These are phyloP conservation scores for Acanthis flammea DNA, from an alignment of 2,797 vertebrate species.

Conservation along the genomic window DNA sequence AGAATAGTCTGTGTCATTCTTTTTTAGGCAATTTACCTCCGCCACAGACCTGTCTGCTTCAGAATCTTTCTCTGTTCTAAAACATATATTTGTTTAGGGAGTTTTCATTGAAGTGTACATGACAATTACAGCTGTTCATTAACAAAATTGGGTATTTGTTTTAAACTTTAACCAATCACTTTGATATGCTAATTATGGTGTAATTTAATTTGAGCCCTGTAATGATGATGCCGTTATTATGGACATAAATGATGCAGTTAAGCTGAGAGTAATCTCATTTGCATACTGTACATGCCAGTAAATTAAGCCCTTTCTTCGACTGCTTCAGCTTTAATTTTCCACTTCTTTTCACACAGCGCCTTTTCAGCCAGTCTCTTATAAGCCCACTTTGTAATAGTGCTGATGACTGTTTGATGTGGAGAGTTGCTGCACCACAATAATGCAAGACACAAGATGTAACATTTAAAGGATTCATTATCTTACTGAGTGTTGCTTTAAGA, in stretches of 20 bases:
- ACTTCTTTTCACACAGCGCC: conserved; percentile 95
- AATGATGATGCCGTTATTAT: conserved; percentile 99
- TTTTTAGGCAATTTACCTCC: conserved; percentile 74
- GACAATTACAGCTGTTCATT: conserved; percentile 99
- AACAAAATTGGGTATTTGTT: conserved; percentile 99
- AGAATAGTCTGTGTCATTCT: conserved; percentile 75
- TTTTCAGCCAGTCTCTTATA: conserved; percentile 85
- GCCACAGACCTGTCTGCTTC: conserved; percentile 72
- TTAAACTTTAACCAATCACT: conserved; percentile 99
- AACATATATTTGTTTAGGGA: conserved; percentile 99
- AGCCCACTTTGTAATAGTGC: conserved; percentile 91
- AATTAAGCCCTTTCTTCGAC: conserved; percentile 98
- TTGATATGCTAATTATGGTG: conserved; percentile 99
- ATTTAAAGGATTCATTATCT: conserved; percentile 95
- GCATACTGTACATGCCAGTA: conserved; percentile 99
- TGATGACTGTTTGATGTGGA: conserved; percentile 94
- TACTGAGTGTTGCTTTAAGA: conserved; percentile 89
- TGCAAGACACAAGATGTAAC: conserved; percentile 92
- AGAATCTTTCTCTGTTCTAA: conserved; percentile 82
- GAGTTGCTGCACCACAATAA: conserved; percentile 87
- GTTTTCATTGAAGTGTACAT: conserved; percentile 93
- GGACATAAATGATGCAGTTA: conserved; percentile 99
- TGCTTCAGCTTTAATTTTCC: conserved; percentile 99
- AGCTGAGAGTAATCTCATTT: conserved; percentile 99
- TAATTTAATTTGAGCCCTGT: conserved; percentile 99